Conservation (phyloP, 2,797 vertebrate species). For the Tapirus indicus region DNA sequence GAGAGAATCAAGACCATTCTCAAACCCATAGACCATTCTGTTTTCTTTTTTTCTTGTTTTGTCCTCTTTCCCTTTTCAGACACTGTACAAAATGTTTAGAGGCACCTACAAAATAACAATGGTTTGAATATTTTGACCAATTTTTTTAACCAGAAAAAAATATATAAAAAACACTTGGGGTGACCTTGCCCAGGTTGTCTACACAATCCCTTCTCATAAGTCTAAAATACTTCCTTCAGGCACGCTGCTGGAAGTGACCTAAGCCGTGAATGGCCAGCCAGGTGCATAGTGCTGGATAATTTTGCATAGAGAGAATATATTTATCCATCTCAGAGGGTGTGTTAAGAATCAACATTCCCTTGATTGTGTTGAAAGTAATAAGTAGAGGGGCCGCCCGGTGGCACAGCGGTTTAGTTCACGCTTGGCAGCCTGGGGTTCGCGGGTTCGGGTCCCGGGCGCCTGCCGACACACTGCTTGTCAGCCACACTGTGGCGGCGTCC, state of each 20-base stretch:
- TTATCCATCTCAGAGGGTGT: constrained; percentile 20
- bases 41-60: not conserved
- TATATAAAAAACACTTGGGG: not conserved
- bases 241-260: not conserved
- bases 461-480: too few species aligned
- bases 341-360: not conserved
- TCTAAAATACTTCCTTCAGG: not conserved
- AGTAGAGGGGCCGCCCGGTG: too few species aligned
- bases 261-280: not conserved
- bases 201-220: not conserved
- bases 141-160: not conserved
- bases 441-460: too few species aligned
- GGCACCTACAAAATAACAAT: constrained; percentile 19
- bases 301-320: not conserved
- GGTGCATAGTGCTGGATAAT: not conserved
- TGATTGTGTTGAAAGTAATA: not conserved
- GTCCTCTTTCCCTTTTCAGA: not conserved
- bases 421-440: too few species aligned
- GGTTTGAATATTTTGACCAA: constrained; percentile 35
- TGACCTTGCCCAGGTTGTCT: not conserved
- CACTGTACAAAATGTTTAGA: not conserved
- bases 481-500: too few species aligned
- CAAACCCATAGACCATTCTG: not conserved
- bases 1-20: not conserved
- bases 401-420: too few species aligned